Evolutionary conservation across 2,888 invertebrate species (phyloP).

Genomic region (Masnerella sp.): DNA sequence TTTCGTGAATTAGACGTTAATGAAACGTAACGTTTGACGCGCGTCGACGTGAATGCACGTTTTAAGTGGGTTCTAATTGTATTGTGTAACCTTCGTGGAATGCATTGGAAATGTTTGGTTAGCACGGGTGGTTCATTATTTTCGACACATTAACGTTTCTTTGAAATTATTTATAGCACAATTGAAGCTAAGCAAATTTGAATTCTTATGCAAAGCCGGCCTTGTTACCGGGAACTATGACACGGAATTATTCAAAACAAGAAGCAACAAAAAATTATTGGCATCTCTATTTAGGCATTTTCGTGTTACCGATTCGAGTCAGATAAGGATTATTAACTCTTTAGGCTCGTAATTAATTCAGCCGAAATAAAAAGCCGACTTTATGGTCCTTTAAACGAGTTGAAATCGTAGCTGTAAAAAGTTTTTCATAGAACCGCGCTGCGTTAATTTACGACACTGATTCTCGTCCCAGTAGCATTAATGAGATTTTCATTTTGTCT

Average conservation of each 20-base stretch:
- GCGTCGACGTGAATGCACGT: conserved; percentile 36
- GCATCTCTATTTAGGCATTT: conserved; percentile 34
- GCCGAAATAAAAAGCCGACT: background rate
- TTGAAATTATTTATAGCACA: conserved; percentile 38
- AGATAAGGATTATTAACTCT: conserved; percentile 50
- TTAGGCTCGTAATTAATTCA: conserved; percentile 34
- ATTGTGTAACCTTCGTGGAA: conserved; percentile 46
- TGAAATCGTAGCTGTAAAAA: background rate
- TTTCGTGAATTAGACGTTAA: conserved; percentile 32
- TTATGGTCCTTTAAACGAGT: conserved; percentile 13
- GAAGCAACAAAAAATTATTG: conserved; percentile 21
- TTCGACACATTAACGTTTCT: conserved; percentile 28
- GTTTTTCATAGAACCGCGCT: conserved; percentile 17
- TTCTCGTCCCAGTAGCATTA: background rate
- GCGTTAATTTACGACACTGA: conserved; percentile 25
- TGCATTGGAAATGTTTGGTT: conserved; percentile 45
- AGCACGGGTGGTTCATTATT: conserved; percentile 29
- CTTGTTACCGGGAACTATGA: conserved; percentile 44
- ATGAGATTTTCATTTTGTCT: background rate
- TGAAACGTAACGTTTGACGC: conserved; percentile 34
- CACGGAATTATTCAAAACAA: conserved; percentile 30
- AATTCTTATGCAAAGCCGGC: conserved; percentile 43
- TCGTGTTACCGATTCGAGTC: conserved; percentile 27
- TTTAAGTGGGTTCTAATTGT: conserved; percentile 47
- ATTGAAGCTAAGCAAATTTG: conserved; percentile 21